These are phyloP conservation scores for Dunckerocampus dactyliophorus DNA, from an alignment of 2,113 vertebrate genomes.

Conservation along the genomic window DNA sequence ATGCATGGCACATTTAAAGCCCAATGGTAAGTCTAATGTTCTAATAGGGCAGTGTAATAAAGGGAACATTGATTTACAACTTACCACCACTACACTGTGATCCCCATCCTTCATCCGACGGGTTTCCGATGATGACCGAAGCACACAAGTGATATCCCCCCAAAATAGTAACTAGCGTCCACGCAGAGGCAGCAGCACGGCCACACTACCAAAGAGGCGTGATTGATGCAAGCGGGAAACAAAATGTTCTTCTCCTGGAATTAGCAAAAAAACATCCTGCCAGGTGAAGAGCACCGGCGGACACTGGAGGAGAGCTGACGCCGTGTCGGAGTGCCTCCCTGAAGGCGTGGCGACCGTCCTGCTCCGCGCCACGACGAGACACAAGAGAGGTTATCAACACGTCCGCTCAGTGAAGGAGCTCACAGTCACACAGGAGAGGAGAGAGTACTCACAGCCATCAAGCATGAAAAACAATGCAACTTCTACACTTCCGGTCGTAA, in stretches of 20 bases:
- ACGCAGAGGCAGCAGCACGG: conserved; percentile 4
- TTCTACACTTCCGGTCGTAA: conserved; percentile 8
- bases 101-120: conserved; percentile 51
- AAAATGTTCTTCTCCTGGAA: background rate
- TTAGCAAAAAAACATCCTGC: background rate
- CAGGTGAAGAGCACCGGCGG: conserved; percentile 5
- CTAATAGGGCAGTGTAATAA: conserved; percentile 27
- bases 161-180: conserved; percentile 10
- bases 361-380: conserved; percentile 47
- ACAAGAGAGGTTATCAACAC: conserved; percentile 37
- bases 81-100: conserved; percentile 60
- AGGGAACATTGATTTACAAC: conserved; percentile 20
- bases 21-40: too few relatives aligned
- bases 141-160: conserved; percentile 32
- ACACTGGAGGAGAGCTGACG: conserved; percentile 6
- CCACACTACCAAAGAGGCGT: conserved; percentile 1
- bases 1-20: background rate
- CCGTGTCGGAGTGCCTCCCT: conserved; percentile 28
- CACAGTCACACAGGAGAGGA: conserved; percentile 6
- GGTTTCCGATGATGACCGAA: conserved; percentile 39
- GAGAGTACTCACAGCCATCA: conserved; percentile 31
- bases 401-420: conserved; percentile 35
- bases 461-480: rapidly evolving
- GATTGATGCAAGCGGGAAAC: background rate
- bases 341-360: conserved; percentile 46